These are phyloP conservation scores for Drosophila insularis DNA, from an alignment of 1,140 invertebrate species.

Conservation along the genomic window DNA sequence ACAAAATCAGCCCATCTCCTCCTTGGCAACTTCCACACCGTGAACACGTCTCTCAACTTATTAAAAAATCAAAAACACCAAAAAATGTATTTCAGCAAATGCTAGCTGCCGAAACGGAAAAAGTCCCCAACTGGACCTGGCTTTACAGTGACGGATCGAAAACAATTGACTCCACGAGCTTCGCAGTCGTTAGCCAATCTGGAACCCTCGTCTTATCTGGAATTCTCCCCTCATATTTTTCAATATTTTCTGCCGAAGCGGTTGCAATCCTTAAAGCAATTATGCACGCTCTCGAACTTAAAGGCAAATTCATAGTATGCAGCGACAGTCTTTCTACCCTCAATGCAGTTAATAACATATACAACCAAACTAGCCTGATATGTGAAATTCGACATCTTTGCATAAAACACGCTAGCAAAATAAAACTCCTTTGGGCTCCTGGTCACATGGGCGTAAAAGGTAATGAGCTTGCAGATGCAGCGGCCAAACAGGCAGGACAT, in stretches of 20 bases:
- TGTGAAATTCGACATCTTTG: no score
- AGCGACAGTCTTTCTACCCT: no score
- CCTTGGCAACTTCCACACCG: slow-evolving; percentile 5
- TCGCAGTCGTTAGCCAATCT: slow-evolving; percentile 4
- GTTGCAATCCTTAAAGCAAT: no score
- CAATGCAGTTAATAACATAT: no score
- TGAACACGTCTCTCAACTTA: slow-evolving; percentile 7
- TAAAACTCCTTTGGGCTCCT: no score
- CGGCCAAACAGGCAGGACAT: slow-evolving; percentile 1
- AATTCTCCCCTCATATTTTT: no score
- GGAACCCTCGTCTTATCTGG: neutral
- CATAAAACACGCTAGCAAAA: no score
- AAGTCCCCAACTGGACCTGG: slow-evolving; percentile 2
- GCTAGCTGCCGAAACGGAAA: slow-evolving; percentile 10
- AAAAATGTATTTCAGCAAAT: slow-evolving; percentile 6
- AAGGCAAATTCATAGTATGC: slow-evolving; percentile 1
- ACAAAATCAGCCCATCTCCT: slow-evolving; percentile 1
- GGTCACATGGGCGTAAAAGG: no score
- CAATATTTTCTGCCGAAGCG: no score
- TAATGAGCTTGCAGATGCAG: neutral
- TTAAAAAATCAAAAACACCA: neutral
- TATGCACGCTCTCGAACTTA: neutral
- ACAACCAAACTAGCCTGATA: no score
- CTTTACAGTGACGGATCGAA: slow-evolving; percentile 1
- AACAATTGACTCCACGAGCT: slow-evolving; percentile 3